Evolutionary conservation across 2,113 vertebrate genomes (phyloP).

Genomic region (Anarhynchus alexandrinus): DNA sequence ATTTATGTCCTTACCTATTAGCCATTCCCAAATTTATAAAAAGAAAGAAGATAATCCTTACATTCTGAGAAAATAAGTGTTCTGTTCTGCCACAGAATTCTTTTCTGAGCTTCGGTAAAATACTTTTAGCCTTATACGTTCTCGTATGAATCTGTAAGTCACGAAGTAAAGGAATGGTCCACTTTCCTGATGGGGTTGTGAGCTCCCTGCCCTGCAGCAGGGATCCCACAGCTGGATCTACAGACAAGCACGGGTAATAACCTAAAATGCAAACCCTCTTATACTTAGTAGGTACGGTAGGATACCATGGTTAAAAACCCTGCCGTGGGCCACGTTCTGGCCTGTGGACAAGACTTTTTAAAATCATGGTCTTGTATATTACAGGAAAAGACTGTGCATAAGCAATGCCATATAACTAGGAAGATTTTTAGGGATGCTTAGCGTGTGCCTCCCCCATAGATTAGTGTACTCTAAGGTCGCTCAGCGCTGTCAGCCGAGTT

Average conservation of each 20-base stretch:
- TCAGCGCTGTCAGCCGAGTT: background rate
- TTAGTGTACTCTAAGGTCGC: fast-evolving
- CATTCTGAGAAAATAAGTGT: background rate
- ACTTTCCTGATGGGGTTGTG: background rate
- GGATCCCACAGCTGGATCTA: background rate
- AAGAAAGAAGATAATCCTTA: background rate
- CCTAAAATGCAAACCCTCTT: background rate
- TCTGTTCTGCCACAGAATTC: background rate
- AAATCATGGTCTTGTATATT: fast-evolving
- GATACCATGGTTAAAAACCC: background rate
- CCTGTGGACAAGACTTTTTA: background rate
- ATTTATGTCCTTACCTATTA: background rate
- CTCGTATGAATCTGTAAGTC: background rate
- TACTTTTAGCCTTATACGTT: background rate
- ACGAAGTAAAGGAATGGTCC: background rate
- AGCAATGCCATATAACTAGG: background rate
- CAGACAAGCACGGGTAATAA: background rate
- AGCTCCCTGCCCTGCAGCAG: background rate
- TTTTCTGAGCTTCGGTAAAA: background rate
- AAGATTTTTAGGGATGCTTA: background rate
- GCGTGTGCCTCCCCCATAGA: fast-evolving
- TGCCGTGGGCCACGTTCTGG: background rate
- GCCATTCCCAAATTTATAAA: background rate
- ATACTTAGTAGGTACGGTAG: fast-evolving
- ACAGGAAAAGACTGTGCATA: background rate